Evolutionary conservation across 1,140 invertebrate species (phyloP), one percentile per base, ranked within the genome.

Genomic region (Galleria mellonella): DNA sequence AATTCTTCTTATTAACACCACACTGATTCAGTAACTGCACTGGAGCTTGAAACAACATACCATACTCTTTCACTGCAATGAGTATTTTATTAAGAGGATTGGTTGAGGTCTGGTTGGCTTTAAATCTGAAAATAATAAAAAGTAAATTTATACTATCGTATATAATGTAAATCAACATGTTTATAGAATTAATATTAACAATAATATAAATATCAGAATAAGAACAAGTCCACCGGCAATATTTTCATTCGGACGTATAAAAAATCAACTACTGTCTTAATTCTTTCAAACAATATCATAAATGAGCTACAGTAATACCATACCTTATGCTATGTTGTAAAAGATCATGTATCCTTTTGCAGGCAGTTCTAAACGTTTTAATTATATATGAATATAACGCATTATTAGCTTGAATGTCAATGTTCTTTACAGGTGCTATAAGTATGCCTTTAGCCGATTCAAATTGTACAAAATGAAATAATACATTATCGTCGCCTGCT

Each of bases 51-150:
- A 86, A 85, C 14, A 93, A 58, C 29, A 91, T 88, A 1, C 92
- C 92, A 61, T 93, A 90, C 62, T 94, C 92, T 73, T 93, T 93
- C 28, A 95, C 91, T 2, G 93, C 91, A 9, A 94, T 90, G 35
- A 94, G 82, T 62, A 92, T 92, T 81, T 93, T 93, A 54, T 93
- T 91, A 4, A 87, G 49, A 0, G 72, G 72, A 51, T 71, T 81
- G 0, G 69, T 68, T 3, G 82, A 72, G 0, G 71, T 62, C 5
- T 85, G 68, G 46, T 79, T 86, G 36, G 62, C 81, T 56, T 87
- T 87, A 40, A 86, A 87, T 35, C 86, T 87, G 55, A 17, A 59
- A 31, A 46, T 42, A 29, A 17, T 40, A 43, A 23, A 31, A n/a
- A n/a, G n/a, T 23, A 3, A 3, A 23, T 23, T 23, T 23, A 23